Conservation (phyloP, 2,888 invertebrate genomes). For the Dromius quadrimaculatus region DNA sequence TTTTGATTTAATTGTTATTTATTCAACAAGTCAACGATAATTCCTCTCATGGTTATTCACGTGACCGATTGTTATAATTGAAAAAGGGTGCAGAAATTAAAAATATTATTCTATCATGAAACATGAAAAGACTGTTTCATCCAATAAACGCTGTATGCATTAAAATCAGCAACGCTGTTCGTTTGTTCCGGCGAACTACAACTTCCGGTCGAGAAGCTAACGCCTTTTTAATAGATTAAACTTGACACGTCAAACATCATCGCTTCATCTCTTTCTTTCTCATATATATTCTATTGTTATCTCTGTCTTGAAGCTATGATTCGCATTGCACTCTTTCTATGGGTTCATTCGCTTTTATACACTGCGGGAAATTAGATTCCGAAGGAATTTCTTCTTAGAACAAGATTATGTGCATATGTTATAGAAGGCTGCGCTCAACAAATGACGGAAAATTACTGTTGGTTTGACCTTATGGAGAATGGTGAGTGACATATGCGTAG, state of each 20-base stretch:
- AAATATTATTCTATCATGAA: too few relatives aligned
- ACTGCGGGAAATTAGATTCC: neutral
- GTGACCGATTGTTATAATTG: too few relatives aligned
- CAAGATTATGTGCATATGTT: slow-evolving; percentile 9
- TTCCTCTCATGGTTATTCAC: too few relatives aligned
- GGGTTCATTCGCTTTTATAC: slow-evolving; percentile 26
- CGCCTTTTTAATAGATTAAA: slow-evolving; percentile 33
- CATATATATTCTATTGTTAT: neutral
- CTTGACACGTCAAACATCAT: slow-evolving; percentile 34
- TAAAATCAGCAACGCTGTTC: slow-evolving; percentile 17
- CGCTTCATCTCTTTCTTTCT: slow-evolving; percentile 11
- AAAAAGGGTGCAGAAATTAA: too few relatives aligned
- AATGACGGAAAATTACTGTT: slow-evolving; percentile 20
- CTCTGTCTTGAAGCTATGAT: neutral
- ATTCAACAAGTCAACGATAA: too few relatives aligned
- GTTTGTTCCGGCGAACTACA: slow-evolving; percentile 31
- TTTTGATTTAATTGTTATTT: too few relatives aligned
- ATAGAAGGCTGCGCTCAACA: slow-evolving; percentile 5
- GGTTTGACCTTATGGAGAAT: slow-evolving; percentile 3
- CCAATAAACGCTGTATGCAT: neutral
- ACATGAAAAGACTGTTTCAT: neutral
- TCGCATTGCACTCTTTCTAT: neutral
- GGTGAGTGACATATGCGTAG: slow-evolving; percentile 6
- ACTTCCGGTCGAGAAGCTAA: slow-evolving; percentile 32
- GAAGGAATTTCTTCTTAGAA: neutral